Evolutionary conservation across 2,113 vertebrate genomes (phyloP).

Genomic region (Irena cyanogastra): DNA sequence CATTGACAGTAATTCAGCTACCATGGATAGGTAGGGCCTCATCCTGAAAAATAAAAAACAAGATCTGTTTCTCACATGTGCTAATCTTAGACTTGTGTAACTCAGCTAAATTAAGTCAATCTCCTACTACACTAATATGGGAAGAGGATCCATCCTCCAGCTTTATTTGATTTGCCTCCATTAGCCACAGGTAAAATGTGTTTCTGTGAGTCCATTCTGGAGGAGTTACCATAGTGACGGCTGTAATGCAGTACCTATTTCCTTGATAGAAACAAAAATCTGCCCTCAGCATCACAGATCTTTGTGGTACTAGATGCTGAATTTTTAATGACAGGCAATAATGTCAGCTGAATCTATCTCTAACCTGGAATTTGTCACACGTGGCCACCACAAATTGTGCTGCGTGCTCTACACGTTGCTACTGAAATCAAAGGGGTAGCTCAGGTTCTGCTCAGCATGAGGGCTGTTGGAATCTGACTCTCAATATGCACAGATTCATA

Average conservation of each 20-base stretch:
- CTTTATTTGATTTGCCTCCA: slow-evolving; percentile 23
- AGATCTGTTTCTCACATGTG: neutral
- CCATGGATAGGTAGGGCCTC: neutral
- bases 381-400: neutral
- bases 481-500: neutral
- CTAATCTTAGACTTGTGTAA: neutral
- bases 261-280: slow-evolving; percentile 11
- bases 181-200: slow-evolving; percentile 9
- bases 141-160: neutral
- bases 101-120: neutral
- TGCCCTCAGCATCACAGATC: neutral
- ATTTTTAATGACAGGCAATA: slow-evolving; percentile 13
- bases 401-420: neutral
- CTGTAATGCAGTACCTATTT: neutral
- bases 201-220: neutral
- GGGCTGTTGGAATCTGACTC: neutral
- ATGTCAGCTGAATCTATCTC: neutral
- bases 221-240: slow-evolving; percentile 45
- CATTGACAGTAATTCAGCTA: neutral
- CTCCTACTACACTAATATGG: neutral
- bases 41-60: neutral
- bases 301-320: neutral
- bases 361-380: neutral
- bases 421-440: neutral
- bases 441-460: neutral